Percentiles rank a stretch among this genome's conserved stretches.
Evolutionary conservation across 92 coral and sea anemone genomes (phyloP).

Genomic region (Porites rus): DNA sequence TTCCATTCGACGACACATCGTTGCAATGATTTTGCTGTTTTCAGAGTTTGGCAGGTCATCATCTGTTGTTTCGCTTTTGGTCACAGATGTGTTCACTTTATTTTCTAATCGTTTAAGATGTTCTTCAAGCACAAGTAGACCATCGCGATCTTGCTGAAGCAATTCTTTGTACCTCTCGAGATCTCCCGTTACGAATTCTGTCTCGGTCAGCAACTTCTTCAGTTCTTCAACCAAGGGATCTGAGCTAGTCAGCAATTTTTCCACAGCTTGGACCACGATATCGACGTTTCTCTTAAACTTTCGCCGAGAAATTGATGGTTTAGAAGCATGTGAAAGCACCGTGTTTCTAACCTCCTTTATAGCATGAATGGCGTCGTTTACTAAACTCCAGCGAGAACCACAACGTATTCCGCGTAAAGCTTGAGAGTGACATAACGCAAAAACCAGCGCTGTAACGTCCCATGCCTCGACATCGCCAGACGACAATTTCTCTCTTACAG

Average conservation of each 20-base stretch:
- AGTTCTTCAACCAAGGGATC: conserved; percentile 41
- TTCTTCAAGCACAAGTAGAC: conserved; percentile 28
- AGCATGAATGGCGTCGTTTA: conserved; percentile 19
- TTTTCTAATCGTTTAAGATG: conserved; percentile 39
- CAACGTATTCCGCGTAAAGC: conserved; percentile 26
- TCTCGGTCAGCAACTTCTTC: conserved; percentile 20
- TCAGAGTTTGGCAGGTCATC: neutral
- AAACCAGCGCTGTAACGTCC: conserved; percentile 46
- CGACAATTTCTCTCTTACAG: conserved; percentile 23
- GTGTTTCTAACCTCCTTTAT: conserved; percentile 36
- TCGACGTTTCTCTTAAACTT: conserved; percentile 23
- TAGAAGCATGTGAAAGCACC: conserved; percentile 27
- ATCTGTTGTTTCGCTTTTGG: neutral
- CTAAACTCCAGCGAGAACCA: conserved; percentile 5
- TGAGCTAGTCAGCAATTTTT: conserved; percentile 29
- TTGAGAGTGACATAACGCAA: conserved; percentile 34
- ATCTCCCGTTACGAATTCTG: conserved; percentile 42
- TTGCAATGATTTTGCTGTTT: conserved; percentile 26
- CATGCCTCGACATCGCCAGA: conserved; percentile 43
- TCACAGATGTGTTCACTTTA: conserved; percentile 8
- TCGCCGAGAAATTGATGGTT: conserved; percentile 26
- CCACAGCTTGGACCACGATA: conserved; percentile 37
- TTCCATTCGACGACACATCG: conserved; percentile 26
- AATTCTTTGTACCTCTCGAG: conserved; percentile 30
- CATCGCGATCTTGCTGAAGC: conserved; percentile 17